Evolutionary conservation across 2,113 vertebrate species (phyloP).

Genomic region (Embiotoca jacksoni): DNA sequence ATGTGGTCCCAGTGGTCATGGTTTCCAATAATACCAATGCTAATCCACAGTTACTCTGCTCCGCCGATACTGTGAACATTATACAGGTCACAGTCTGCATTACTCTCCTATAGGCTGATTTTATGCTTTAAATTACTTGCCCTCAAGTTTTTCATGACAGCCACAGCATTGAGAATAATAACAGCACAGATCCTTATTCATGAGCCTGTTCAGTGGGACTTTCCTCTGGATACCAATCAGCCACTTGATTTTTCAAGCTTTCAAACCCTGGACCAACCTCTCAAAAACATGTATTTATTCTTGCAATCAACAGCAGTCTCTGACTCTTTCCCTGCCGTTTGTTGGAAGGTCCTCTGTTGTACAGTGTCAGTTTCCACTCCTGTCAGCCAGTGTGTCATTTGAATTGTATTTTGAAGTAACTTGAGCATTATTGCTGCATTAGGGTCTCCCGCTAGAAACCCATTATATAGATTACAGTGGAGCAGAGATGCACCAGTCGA

Average conservation of each 20-base stretch:
- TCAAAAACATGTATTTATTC: conserved; percentile 1
- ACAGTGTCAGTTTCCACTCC: conserved; percentile 47
- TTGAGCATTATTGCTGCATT: conserved; percentile 43
- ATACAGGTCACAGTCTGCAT: not conserved
- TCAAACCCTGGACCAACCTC: not conserved
- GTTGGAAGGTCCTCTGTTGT: conserved; percentile 14
- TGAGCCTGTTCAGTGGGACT: conserved; percentile 4
- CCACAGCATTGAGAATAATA: conserved; percentile 1
- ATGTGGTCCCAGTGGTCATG: not conserved
- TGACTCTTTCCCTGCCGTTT: not conserved
- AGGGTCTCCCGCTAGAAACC: conserved; percentile 40
- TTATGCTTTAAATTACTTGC: conserved; percentile 10
- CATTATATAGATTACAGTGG: conserved; percentile 64
- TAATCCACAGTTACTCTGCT: not conserved
- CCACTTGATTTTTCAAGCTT: conserved; percentile 4
- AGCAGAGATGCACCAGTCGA: conserved; percentile 45
- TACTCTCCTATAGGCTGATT: conserved; percentile 12
- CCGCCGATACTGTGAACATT: not conserved
- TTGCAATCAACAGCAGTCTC: conserved; percentile 16
- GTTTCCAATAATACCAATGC: not conserved
- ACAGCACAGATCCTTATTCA: conserved; percentile 10
- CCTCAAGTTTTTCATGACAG: conserved; percentile 2
- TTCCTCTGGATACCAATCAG: conserved; percentile 17
- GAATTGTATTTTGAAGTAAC: conserved; percentile 55
- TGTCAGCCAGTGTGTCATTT: not conserved